A percentile compares a stretch with the other conserved stretches of the same genome.
Evolutionary conservation across 2,888 invertebrate species (phyloP).

Genomic region (Agelastica alni): DNA sequence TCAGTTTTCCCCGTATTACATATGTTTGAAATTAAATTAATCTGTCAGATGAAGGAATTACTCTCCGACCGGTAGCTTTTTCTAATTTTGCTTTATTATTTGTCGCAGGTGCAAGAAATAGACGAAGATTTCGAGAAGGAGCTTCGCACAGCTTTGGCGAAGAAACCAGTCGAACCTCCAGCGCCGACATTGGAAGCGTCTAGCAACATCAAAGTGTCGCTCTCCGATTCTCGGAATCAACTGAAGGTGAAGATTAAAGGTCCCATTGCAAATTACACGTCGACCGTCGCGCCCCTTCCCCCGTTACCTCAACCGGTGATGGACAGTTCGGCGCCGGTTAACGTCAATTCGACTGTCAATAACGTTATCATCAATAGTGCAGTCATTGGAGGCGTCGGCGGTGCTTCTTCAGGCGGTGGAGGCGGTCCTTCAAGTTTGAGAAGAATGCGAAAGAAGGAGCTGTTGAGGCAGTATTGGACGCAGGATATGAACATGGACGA

Average conservation of each 20-base stretch:
- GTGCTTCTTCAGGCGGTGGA: slow-evolving; percentile 36
- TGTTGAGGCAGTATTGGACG: slow-evolving; percentile 82
- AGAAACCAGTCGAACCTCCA: slow-evolving; percentile 57
- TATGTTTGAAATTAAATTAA: no score
- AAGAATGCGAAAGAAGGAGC: slow-evolving; percentile 88
- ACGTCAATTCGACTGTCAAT: slow-evolving; percentile 58
- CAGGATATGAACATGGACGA: slow-evolving; percentile 87
- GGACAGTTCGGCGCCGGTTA: slow-evolving; percentile 38
- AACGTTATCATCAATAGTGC: slow-evolving; percentile 49
- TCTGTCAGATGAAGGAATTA: no score
- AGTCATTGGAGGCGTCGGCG: not conserved
- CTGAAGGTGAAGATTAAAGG: slow-evolving; percentile 90
- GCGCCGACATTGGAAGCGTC: slow-evolving; percentile 49
- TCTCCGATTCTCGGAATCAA: slow-evolving; percentile 82
- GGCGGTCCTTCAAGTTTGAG: slow-evolving; percentile 76
- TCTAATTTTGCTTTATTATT: no score
- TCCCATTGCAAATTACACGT: slow-evolving; percentile 78
- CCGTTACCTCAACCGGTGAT: slow-evolving; percentile 59
- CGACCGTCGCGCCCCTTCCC: slow-evolving; percentile 63
- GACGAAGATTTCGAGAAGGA: slow-evolving; percentile 82
- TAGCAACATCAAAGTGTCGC: slow-evolving; percentile 69
- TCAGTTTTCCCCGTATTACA: no score
- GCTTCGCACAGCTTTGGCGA: slow-evolving; percentile 69
- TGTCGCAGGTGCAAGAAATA: slow-evolving; percentile 61
- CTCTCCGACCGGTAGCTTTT: no score